These are phyloP conservation scores for Ophiothrix spiculata DNA, from an alignment of 35 echinoderm and acorn worm species.

Conservation along the genomic window DNA sequence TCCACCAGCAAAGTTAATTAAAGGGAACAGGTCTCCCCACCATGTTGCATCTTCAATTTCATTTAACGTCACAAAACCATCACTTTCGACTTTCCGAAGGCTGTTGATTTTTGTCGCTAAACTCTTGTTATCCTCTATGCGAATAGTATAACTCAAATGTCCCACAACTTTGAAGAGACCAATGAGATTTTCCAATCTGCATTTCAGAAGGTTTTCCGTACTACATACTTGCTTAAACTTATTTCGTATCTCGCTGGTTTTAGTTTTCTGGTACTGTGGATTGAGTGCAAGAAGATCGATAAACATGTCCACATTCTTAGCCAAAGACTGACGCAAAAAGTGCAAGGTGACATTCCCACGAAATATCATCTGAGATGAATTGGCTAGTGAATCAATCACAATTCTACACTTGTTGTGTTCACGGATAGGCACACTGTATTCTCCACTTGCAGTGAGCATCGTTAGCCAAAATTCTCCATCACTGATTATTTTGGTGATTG, in stretches of 20 bases:
- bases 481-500: background rate
- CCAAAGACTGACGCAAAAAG: background rate
- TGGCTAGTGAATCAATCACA: background rate
- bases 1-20: background rate
- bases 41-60: background rate
- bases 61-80: background rate
- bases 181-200: background rate
- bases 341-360: background rate
- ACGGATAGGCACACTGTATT: background rate
- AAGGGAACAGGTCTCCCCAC: constrained; percentile 11
- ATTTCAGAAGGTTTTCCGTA: too few species aligned
- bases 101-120: too few species aligned
- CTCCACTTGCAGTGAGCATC: background rate
- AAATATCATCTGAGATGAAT: background rate
- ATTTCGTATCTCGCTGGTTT: background rate
- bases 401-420: background rate
- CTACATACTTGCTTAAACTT: too few species aligned
- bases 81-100: background rate
- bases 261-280: too few species aligned
- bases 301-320: background rate
- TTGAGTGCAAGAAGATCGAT: background rate
- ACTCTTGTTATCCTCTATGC: too few species aligned
- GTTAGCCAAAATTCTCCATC: constrained; percentile 14
- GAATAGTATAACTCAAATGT: background rate
- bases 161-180: background rate